Evolutionary conservation across 2,888 invertebrate genomes (phyloP), one percentile per base, ranked within the genome.

Genomic region (Hypomecis punctinalis): DNA sequence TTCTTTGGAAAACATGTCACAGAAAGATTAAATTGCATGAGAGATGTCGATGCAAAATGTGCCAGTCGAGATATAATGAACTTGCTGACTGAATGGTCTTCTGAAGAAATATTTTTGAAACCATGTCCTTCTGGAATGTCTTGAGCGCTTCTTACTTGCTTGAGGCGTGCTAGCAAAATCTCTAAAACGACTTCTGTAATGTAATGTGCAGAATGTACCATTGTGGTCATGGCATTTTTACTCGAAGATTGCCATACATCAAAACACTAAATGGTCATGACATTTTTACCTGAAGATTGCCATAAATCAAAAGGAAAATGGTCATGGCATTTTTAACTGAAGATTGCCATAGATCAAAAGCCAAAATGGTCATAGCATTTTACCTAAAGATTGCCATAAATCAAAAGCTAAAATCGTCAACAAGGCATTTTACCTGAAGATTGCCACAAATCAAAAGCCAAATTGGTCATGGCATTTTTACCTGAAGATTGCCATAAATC

Each of bases 1-100:
- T 90, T 86, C 55, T 90, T 92, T 36, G 88, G 91, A 0, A 85
- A 82, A 67, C 91, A 92, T 78, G 86, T 93, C 0, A 81, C 84
- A 0, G 90, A 89, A 64, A 76, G 83, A 58, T 68, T 93, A 3
- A 88, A 86, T 61, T 68, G 76, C 43, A 89, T 93, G 91, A 83
- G 82, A 47, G 71, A 77, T 35, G 57, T 76, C 0, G 87, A 93
- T 62, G 86, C 91, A 0, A 73, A 79, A 11, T 79, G 79, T 70
- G 92, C 92, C 0, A 75, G 80, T 55, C 66, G 69, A 33, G 84
- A 86, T 3, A 92, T 93, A 9, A 63, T 86, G 68, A 73, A 74
- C 35, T 63, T 88, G 0, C 66, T 91, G 5, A 74, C 80, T 33
- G 70, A 70, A 8, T 75, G 74, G 69, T 48, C 54, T 46, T 35